These are phyloP conservation scores for Crocidura indochinensis DNA, from an alignment of 2,797 vertebrate genomes.

Conservation along the genomic window DNA sequence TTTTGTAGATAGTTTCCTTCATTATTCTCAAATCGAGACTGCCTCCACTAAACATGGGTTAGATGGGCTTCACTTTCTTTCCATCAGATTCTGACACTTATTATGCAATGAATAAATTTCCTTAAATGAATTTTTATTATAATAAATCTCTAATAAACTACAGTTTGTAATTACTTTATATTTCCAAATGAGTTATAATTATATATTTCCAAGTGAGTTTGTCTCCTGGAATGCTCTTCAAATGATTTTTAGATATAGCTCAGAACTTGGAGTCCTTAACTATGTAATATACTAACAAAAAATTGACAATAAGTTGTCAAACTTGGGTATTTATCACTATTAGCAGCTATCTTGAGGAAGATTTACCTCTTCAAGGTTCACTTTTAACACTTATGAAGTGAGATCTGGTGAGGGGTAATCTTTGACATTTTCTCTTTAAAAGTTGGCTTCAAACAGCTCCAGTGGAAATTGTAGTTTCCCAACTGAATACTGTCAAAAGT, in stretches of 20 bases:
- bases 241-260: not conserved
- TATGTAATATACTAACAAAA: not conserved
- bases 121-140: not conserved
- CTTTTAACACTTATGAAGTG: slow-evolving; percentile 40
- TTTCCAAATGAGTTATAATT: not conserved
- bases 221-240: not conserved
- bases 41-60: not conserved
- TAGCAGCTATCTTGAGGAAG: not conserved
- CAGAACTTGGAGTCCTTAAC: not conserved
- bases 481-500: slow-evolving; percentile 29
- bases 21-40: slow-evolving; percentile 16
- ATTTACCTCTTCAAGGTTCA: not conserved
- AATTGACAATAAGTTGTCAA: not conserved
- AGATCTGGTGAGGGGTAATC: not conserved
- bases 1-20: not conserved
- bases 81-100: not conserved
- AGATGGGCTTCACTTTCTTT: not conserved
- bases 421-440: not conserved
- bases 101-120: not conserved
- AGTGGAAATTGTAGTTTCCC: slow-evolving; percentile 18
- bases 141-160: not conserved
- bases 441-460: not conserved
- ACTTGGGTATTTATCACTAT: not conserved
- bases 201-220: slow-evolving; percentile 11
- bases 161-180: not conserved